Conservation (phyloP, 2,888 invertebrate genomes). For the Halocaridina rubra region DNA sequence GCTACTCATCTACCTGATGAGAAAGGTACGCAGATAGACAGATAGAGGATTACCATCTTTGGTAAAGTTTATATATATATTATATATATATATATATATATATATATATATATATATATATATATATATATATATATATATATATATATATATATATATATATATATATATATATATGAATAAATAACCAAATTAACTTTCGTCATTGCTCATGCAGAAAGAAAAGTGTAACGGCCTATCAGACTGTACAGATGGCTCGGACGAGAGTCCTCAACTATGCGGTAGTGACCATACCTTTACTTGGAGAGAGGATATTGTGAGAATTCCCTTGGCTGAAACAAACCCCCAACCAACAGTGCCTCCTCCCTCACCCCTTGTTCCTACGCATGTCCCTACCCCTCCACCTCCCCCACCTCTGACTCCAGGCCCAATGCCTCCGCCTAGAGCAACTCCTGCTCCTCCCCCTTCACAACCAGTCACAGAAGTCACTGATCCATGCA, state of each 20-base stretch:
- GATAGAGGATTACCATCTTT: no score
- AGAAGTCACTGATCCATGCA: neutral
- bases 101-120: neutral
- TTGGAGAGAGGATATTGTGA: neutral
- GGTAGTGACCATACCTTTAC: neutral
- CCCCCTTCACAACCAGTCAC: neutral
- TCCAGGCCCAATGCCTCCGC: neutral
- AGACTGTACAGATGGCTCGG: slow-evolving; percentile 22
- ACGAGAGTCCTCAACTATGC: slow-evolving; percentile 9
- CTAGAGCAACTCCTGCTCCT: neutral
- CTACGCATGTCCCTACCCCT: no score
- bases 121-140: neutral
- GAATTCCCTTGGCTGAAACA: neutral
- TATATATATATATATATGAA: neutral
- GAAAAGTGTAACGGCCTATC: slow-evolving; percentile 5
- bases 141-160: neutral
- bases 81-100: no score
- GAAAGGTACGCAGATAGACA: no score
- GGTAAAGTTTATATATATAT: no score
- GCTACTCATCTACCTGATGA: no score
- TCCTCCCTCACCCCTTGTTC: no score
- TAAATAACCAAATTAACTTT: neutral
- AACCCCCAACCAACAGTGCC: neutral
- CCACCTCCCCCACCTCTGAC: neutral
- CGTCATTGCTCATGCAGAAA: neutral